A percentile compares a stretch with the other conserved stretches of the same genome.
Evolutionary conservation across 1,140 invertebrate genomes (phyloP).

Genomic region (Plutomurus gul): DNA sequence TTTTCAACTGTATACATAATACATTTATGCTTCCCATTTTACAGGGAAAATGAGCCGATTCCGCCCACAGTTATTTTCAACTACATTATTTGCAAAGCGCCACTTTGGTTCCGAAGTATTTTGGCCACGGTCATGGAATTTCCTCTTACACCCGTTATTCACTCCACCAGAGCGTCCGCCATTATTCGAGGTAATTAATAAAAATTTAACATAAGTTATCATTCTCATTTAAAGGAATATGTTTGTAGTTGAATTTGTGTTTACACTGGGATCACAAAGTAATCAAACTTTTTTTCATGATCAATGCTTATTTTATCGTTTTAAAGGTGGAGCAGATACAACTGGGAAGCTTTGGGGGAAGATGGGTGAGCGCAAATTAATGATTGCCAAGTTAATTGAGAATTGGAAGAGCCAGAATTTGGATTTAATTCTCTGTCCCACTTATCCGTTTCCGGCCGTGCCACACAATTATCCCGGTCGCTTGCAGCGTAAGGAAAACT

Average conservation of each 20-base stretch:
- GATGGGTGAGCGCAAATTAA: slow-evolving; percentile 46
- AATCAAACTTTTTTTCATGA: too few relatives aligned
- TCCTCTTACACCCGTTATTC: slow-evolving; percentile 38
- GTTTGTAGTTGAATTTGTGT: too few relatives aligned
- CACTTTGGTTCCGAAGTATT: slow-evolving; percentile 39
- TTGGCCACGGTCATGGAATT: slow-evolving; percentile 31
- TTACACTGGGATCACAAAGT: too few relatives aligned
- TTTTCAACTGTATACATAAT: not conserved
- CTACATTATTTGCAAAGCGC: slow-evolving; percentile 43
- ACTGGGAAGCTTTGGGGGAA: slow-evolving; percentile 35
- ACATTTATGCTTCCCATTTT: not conserved
- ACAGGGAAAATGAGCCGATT: slow-evolving; percentile 45
- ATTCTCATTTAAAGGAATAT: not conserved
- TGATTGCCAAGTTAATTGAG: slow-evolving; percentile 39
- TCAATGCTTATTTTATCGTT: too few relatives aligned
- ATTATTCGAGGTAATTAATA: slow-evolving; percentile 33
- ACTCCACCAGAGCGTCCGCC: slow-evolving; percentile 31
- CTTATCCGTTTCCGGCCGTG: slow-evolving; percentile 50
- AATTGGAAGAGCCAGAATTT: slow-evolving; percentile 40
- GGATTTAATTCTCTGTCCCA: slow-evolving; percentile 47
- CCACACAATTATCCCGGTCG: slow-evolving; percentile 36
- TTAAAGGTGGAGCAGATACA: slow-evolving; percentile 40
- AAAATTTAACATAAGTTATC: not conserved
- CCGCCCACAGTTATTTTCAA: slow-evolving; percentile 39
- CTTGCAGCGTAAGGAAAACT: slow-evolving; percentile 45